These are phyloP conservation scores for Pterostichus niger DNA, from an alignment of 2,888 invertebrate species.

Conservation along the genomic window DNA sequence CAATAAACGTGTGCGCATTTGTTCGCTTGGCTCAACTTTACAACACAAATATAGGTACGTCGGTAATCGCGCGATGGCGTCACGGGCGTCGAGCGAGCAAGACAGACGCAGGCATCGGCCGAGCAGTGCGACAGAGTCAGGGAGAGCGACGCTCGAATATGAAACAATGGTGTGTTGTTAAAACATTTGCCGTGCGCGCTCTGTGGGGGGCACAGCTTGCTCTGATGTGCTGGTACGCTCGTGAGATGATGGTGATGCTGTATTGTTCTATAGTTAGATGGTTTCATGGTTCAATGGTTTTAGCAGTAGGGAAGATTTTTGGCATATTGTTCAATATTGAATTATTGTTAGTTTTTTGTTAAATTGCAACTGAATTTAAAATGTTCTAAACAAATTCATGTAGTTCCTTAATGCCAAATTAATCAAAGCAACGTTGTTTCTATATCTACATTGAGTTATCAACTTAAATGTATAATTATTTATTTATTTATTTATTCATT, in stretches of 20 bases:
- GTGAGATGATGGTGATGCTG: background rate
- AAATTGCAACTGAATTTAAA: too few species aligned
- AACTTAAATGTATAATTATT: too few species aligned
- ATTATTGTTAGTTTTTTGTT: too few species aligned
- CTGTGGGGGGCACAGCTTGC: constrained; percentile 63
- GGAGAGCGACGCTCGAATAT: constrained; percentile 8
- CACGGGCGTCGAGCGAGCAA: background rate
- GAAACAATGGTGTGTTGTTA: constrained; percentile 53
- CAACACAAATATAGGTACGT: constrained; percentile 12
- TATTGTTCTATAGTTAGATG: constrained; percentile 5
- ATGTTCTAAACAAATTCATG: too few species aligned
- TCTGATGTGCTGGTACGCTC: constrained; percentile 48
- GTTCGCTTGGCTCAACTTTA: background rate
- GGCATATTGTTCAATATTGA: too few species aligned
- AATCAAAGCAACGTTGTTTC: too few species aligned
- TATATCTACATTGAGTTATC: too few species aligned
- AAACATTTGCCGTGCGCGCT: constrained; percentile 43
- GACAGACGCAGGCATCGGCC: background rate
- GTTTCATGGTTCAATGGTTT: background rate
- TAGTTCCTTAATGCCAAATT: too few species aligned
- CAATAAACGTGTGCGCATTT: background rate
- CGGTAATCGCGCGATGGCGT: constrained; percentile 15
- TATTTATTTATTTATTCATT: too few species aligned
- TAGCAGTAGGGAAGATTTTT: constrained; percentile 4
- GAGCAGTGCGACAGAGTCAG: background rate